A percentile compares a stretch with the other conserved stretches of the same genome.
Conservation (phyloP, 2,797 vertebrate genomes). For the Holocentrus rufus region DNA sequence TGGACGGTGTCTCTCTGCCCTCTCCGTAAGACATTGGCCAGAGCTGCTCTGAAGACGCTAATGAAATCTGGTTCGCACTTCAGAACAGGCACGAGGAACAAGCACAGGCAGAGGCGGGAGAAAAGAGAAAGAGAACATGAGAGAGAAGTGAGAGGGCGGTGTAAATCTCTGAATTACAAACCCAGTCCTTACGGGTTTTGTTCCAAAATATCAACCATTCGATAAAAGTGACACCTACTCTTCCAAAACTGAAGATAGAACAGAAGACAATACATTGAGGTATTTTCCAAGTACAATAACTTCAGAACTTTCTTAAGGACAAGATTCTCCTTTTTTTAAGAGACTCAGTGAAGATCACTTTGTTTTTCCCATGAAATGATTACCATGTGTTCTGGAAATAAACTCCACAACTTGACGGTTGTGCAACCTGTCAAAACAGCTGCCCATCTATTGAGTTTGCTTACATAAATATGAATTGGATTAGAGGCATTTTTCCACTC, state of each 20-base stretch:
- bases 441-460: too few species aligned
- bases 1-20: background rate
- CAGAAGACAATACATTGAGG: too few species aligned
- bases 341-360: too few species aligned
- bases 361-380: too few species aligned
- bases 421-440: too few species aligned
- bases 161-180: background rate
- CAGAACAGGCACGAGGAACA: slow-evolving; percentile 21
- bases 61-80: slow-evolving; percentile 49
- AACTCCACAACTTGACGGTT: too few species aligned
- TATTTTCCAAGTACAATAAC: too few species aligned
- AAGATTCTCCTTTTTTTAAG: too few species aligned
- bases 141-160: background rate
- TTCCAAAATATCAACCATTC: slow-evolving; percentile 9
- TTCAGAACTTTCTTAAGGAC: too few species aligned
- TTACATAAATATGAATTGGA: too few species aligned
- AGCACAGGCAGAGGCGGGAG: background rate
- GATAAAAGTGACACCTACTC: background rate
- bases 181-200: background rate
- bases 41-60: slow-evolving; percentile 48
- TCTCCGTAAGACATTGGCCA: slow-evolving; percentile 24
- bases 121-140: slow-evolving; percentile 11
- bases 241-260: background rate
- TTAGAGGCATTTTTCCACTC: too few species aligned
- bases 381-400: too few species aligned